phyloP scores from a whole-genome alignment of 2,797 vertebrate species.

The Gymnodraco acuticeps region DNA sequence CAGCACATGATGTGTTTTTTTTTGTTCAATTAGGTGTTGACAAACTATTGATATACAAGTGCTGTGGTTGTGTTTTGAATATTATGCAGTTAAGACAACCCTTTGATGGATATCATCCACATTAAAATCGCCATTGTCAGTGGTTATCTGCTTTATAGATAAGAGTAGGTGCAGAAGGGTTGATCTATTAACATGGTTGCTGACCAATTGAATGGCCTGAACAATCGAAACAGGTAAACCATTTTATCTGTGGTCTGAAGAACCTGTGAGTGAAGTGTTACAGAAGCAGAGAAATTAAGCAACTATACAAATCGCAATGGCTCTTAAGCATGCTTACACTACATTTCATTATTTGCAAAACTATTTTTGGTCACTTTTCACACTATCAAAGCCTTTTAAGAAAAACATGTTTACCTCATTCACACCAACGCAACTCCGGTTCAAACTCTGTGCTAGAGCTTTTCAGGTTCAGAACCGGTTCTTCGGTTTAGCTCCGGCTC shows the following conservation, averaged over 20 bases:
- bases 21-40: constrained; percentile 17
- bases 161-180: too few species aligned
- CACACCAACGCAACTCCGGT: too few species aligned
- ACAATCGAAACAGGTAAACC: too few species aligned
- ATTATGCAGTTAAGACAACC: neutral
- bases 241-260: neutral
- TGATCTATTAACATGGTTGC: too few species aligned
- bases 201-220: too few species aligned
- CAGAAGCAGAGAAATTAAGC: neutral
- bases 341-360: neutral
- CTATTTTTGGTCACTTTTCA: constrained; percentile 1
- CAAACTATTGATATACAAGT: constrained; percentile 20
- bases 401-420: too few species aligned
- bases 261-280: neutral
- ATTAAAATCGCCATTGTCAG: too few species aligned
- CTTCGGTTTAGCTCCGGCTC: too few species aligned
- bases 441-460: too few species aligned
- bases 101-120: too few species aligned
- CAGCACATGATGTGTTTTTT: neutral
- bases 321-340: neutral
- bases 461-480: too few species aligned
- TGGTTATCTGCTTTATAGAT: too few species aligned
- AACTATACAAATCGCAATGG: neutral
- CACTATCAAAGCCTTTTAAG: neutral
- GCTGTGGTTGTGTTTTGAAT: constrained; percentile 6